A percentile compares a stretch with the other conserved stretches of the same genome.
These are phyloP conservation scores for Mylabris phalerata DNA, from an alignment of 1,140 invertebrate genomes.

Conservation along the genomic window DNA sequence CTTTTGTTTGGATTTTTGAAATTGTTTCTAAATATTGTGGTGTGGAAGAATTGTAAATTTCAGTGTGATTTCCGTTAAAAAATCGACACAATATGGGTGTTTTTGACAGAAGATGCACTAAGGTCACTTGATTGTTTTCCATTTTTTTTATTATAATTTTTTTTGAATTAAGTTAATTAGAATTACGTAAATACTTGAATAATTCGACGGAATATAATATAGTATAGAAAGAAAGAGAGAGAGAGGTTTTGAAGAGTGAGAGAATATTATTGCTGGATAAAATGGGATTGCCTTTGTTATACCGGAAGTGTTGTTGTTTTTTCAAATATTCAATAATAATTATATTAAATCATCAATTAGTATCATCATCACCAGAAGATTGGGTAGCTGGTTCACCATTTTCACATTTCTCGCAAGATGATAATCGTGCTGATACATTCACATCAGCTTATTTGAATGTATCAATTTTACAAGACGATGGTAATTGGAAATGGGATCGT, in stretches of 20 bases:
- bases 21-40: too few relatives aligned
- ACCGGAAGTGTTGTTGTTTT: constrained; percentile 6
- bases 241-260: too few relatives aligned
- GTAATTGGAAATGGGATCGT: constrained; percentile 37
- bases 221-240: too few relatives aligned
- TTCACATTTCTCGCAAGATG: constrained; percentile 25
- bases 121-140: constrained; percentile 1
- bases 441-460: constrained; percentile 42
- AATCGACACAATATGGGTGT: too few relatives aligned
- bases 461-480: constrained; percentile 38
- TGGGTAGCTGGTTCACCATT: constrained; percentile 27
- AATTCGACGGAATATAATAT: too few relatives aligned
- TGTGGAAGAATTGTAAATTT: too few relatives aligned
- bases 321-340: constrained; percentile 5
- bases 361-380: constrained; percentile 25
- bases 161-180: background rate
- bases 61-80: too few relatives aligned
- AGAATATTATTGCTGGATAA: too few relatives aligned
- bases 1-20: background rate
- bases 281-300: background rate
- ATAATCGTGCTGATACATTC: constrained; percentile 30
- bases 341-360: background rate
- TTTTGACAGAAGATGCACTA: background rate
- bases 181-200: too few relatives aligned
- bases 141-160: background rate